Base-by-base conservation (phyloP, 92 coral and sea anemone genomes). In the Palythoa heliodiscus region DNA sequence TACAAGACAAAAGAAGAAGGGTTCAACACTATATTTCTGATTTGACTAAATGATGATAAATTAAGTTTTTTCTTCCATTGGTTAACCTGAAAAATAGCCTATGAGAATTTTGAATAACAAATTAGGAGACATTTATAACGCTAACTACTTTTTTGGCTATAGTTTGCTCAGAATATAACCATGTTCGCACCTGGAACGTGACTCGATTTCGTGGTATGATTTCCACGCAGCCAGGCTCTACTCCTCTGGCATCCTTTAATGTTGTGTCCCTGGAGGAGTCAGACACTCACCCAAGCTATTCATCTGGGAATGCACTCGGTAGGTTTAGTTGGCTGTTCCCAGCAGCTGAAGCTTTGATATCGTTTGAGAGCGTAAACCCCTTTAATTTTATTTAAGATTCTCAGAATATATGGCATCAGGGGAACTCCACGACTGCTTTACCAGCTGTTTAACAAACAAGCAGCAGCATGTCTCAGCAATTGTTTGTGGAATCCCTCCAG, bases 191-290 rank as follows among this genome's bases (percentile, higher is more conserved):
- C 48, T 97, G 99, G 99, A 97, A 97, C 80, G 99, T 97, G 84
- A 97, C 99, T 39, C 92, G 99, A 50, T 97, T 97, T 88, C 94
- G 99, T 16, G 99, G 99, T 69, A 97, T 97, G 99, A 92, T 97
- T 52, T 97, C 99, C 50, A 97, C 99, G 19, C 99, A 97, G 78
- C 99, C 99, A 5, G 99, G 99, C 39, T 97, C 99, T 50, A 97
- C 99, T 16, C 99, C 99, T 47, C 94, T 97, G 70, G 95, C 98
- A 5, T 97, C 99, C n/a, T 97, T 94, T 74, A 97, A 97, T 55
- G 99, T 97, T 16, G 99, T 97, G 57, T 92, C 98, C 19, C 92
- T 97, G 70, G 99, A 97, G 80, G 91, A 94, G 50, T 92, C 97
- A 17, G 98, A 97, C 61, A 90, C 94, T 1, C 99, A 97, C 77